Evolutionary conservation across 2,113 vertebrate species (phyloP).

Genomic region (Microcebus tavaratra): DNA sequence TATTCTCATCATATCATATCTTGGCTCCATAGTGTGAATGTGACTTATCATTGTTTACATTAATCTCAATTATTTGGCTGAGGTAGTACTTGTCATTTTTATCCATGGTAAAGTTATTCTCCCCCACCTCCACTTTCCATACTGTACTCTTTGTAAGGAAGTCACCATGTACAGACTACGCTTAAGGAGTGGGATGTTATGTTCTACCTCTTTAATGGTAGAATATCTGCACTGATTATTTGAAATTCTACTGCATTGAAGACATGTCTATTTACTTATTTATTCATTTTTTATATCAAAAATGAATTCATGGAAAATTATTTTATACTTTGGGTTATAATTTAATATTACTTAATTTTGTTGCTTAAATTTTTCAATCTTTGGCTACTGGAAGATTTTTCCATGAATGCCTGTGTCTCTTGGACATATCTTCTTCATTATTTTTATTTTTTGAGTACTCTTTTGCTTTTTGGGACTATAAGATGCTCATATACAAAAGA

Average conservation of each 20-base stretch:
- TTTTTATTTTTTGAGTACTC: background rate
- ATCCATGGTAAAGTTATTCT: background rate
- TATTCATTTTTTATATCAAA: background rate
- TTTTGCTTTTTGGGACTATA: background rate
- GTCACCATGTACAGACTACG: background rate
- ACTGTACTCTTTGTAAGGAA: background rate
- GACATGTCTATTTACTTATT: background rate
- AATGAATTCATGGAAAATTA: background rate
- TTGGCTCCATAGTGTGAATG: background rate
- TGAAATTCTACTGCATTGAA: background rate
- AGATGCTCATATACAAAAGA: background rate
- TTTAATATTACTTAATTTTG: background rate
- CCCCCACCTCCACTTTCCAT: background rate
- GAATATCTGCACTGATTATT: background rate
- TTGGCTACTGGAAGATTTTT: background rate
- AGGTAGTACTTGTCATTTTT: background rate
- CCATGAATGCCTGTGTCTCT: background rate
- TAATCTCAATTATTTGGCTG: background rate
- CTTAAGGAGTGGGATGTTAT: background rate
- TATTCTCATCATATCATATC: background rate
- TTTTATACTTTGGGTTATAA: background rate
- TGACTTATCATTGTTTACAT: background rate
- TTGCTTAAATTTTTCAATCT: background rate
- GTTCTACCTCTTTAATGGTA: background rate
- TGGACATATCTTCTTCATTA: background rate